Evolutionary conservation across 2,113 vertebrate genomes (phyloP).

Genomic region (Platysternon megacephalum): DNA sequence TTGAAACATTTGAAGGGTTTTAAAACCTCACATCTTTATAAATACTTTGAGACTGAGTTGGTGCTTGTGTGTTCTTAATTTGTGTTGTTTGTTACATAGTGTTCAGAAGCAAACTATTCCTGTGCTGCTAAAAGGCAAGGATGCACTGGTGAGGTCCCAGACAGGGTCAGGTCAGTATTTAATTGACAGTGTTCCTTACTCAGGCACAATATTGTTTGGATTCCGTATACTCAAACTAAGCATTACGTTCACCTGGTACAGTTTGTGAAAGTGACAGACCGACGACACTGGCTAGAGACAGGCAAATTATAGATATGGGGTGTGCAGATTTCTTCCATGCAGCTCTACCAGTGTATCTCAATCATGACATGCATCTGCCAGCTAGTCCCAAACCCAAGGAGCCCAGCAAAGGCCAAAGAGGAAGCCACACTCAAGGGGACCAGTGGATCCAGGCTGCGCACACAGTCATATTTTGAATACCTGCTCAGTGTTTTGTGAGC

Average conservation of each 20-base stretch:
- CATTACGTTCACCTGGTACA: background rate
- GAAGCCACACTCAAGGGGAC: background rate
- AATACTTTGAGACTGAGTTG: background rate
- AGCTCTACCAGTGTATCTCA: background rate
- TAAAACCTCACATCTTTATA: background rate
- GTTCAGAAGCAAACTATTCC: slow-evolving; percentile 93
- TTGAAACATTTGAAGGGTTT: background rate
- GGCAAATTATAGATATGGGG: background rate
- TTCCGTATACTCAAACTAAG: background rate
- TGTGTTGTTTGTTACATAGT: slow-evolving; percentile 70
- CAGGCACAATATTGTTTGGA: background rate
- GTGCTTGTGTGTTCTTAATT: background rate
- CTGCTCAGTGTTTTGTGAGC: background rate
- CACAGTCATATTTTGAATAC: rapidly evolving
- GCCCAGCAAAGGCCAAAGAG: background rate
- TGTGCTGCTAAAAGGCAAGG: slow-evolving; percentile 85
- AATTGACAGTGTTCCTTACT: background rate
- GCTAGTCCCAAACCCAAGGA: rapidly evolving
- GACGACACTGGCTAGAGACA: background rate
- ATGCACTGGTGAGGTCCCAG: slow-evolving; percentile 93
- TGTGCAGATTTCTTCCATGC: background rate
- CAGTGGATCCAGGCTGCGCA: background rate
- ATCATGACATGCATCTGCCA: background rate
- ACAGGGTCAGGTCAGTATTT: slow-evolving; percentile 91
- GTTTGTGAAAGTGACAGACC: background rate